phyloP scores from a whole-genome alignment of 2,797 vertebrate species.

The Micropoecilia bifurca region DNA sequence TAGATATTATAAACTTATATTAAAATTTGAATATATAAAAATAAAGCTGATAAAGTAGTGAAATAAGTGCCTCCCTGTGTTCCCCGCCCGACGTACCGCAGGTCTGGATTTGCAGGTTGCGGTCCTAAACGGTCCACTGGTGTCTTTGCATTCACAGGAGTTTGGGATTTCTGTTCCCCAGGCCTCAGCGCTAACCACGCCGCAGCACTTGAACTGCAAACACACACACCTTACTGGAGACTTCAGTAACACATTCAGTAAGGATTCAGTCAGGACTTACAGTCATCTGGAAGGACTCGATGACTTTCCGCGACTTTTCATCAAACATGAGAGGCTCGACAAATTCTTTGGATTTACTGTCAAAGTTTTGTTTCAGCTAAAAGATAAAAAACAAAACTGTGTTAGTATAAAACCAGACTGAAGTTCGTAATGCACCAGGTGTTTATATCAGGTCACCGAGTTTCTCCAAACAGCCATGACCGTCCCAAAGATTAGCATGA shows the following conservation, averaged over 20 bases:
- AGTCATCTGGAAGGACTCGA: accelerated
- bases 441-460: slow-evolving; percentile 31
- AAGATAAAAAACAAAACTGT: not conserved
- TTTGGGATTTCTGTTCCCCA: not conserved
- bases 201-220: slow-evolving; percentile 43
- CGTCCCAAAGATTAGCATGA: slow-evolving; percentile 67
- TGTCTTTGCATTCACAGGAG: slow-evolving; percentile 26
- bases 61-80: no score
- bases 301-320: accelerated
- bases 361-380: accelerated
- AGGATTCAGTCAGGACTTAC: slow-evolving; percentile 29
- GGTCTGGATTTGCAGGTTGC: slow-evolving; percentile 18
- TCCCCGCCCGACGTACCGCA: slow-evolving; percentile 21
- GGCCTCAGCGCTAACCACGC: slow-evolving; percentile 15
- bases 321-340: not conserved
- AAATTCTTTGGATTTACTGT: accelerated
- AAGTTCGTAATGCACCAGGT: not conserved
- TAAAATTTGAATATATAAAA: no score
- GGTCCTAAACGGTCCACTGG: accelerated
- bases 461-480: slow-evolving; percentile 14
- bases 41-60: no score
- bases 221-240: not conserved
- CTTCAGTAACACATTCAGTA: no score
- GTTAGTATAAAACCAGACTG: not conserved
- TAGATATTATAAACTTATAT: no score